Percentiles rank a stretch among this genome's conserved stretches.
These are phyloP conservation scores for Heliconius cydno DNA, from an alignment of 2,888 invertebrate species.

Conservation along the genomic window DNA sequence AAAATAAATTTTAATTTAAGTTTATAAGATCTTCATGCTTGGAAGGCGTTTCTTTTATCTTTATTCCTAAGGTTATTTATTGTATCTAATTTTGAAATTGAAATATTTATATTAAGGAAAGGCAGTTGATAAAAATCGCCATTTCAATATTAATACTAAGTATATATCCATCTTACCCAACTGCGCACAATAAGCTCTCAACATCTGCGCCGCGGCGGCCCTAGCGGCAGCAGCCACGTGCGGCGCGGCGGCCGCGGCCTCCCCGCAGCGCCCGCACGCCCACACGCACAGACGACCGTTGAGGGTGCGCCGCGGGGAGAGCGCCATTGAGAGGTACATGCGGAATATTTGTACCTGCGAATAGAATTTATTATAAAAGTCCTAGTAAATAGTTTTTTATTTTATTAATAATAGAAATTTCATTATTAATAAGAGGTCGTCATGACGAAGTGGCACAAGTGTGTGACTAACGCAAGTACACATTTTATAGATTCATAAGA, in stretches of 20 bases:
- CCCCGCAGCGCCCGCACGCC: conserved; percentile 92
- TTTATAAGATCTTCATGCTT: no score
- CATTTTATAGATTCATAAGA: no score
- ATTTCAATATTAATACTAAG: background rate
- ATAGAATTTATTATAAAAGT: no score
- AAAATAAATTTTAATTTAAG: no score
- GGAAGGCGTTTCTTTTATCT: no score
- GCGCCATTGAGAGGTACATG: conserved; percentile 93
- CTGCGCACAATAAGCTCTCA: conserved; percentile 93
- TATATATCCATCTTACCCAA: conserved; percentile 82
- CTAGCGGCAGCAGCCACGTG: conserved; percentile 93
- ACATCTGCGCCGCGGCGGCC: conserved; percentile 94
- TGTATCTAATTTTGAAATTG: background rate
- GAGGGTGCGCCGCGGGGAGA: conserved; percentile 93
- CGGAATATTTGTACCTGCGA: conserved; percentile 83
- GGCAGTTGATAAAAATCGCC: background rate
- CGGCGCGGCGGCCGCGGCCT: conserved; percentile 90
- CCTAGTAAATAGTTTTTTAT: no score
- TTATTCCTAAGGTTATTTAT: no score
- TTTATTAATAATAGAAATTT: no score
- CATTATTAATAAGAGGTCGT: no score
- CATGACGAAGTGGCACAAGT: no score
- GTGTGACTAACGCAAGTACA: no score
- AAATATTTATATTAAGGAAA: background rate
- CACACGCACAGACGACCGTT: conserved; percentile 95